Conservation (phyloP, 2,113 vertebrate genomes). For the Antechinus stuartii region DNA sequence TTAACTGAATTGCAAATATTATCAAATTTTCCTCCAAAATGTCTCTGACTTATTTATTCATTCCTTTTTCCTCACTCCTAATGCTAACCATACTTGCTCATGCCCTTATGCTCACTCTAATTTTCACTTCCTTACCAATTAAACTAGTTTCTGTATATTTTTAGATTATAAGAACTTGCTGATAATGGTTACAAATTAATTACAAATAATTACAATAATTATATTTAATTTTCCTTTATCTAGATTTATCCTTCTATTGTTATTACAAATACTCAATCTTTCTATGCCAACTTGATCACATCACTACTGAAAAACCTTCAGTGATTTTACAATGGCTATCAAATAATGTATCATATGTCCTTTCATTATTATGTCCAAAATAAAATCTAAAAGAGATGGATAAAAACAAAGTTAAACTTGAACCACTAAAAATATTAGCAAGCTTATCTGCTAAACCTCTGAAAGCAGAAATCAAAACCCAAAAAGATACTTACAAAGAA, state of each 20-base stretch:
- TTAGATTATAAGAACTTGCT: neutral
- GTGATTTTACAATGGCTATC: neutral
- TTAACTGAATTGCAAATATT: too few relatives aligned
- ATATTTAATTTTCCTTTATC: neutral
- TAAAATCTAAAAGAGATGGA: neutral
- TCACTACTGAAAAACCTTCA: neutral
- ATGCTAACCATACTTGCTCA: neutral
- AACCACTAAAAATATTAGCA: neutral
- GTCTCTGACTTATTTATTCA: neutral
- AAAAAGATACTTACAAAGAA: neutral
- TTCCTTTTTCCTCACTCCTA: neutral
- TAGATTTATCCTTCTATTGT: neutral
- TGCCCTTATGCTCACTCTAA: neutral
- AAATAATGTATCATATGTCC: neutral
- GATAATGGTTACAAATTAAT: neutral
- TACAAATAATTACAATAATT: too few relatives aligned
- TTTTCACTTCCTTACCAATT: neutral
- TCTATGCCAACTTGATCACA: neutral
- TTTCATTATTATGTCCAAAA: too few relatives aligned
- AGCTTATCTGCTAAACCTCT: neutral
- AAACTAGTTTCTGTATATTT: neutral
- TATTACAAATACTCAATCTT: neutral
- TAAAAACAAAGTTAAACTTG: neutral
- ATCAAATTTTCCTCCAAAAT: neutral
- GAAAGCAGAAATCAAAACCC: neutral